Conservation (phyloP, 2,888 invertebrate species). For the Teinopalpus imperialis region DNA sequence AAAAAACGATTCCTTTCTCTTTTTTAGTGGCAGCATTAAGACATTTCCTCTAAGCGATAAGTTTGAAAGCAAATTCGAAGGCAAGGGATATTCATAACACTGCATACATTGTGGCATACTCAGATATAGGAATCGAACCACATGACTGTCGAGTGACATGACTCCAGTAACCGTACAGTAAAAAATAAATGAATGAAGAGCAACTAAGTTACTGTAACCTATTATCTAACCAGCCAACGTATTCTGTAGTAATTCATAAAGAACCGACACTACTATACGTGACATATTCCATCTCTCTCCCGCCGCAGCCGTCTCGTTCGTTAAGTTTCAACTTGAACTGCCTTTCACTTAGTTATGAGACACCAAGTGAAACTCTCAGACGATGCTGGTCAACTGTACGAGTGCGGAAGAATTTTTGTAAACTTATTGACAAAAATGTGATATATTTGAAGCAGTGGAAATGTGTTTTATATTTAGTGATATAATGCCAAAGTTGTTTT, state of each 20-base stretch:
- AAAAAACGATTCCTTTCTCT: too few species aligned
- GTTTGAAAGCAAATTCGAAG: too few species aligned
- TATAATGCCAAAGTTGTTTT: conserved; percentile 63
- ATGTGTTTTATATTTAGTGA: conserved; percentile 47
- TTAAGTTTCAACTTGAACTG: conserved; percentile 43
- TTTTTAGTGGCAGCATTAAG: too few species aligned
- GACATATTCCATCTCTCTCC: conserved; percentile 41
- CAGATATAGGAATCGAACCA: too few species aligned
- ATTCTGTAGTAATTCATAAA: too few species aligned
- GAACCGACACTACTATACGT: too few species aligned
- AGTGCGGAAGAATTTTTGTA: conserved; percentile 1
- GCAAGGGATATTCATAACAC: too few species aligned
- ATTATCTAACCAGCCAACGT: conserved; percentile 10
- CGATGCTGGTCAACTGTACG: conserved; percentile 24
- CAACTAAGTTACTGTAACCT: neutral
- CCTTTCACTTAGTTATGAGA: conserved; percentile 62
- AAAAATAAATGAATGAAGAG: conserved; percentile 23
- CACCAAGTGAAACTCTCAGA: conserved; percentile 36
- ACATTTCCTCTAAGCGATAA: too few species aligned
- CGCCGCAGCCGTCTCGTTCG: conserved; percentile 42
- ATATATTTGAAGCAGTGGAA: conserved; percentile 14
- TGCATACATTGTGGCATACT: too few species aligned
- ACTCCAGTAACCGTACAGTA: too few species aligned
- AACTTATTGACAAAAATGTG: conserved; percentile 26
- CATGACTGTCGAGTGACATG: too few species aligned